Evolutionary conservation across 2,888 invertebrate species (phyloP), one percentile per base, ranked within the genome.

Genomic region (Hipparchia semele): DNA sequence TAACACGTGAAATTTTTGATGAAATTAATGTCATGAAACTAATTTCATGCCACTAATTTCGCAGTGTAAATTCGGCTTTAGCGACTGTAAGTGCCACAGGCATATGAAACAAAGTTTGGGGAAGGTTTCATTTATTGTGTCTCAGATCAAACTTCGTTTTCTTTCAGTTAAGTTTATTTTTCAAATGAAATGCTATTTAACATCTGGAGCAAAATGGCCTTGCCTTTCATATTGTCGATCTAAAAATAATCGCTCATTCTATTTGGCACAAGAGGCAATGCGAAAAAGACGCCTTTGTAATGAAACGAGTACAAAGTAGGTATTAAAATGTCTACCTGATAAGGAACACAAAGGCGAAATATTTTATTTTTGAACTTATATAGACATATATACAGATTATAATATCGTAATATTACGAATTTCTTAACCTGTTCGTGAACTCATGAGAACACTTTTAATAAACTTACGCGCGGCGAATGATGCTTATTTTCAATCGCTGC

Each of bases 201-300:
- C 23, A 39, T 39, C 8, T 68, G 13, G 73, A 73, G 72, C 75
- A 73, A 54, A n/a, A 73, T 74, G 76, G 69, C 78, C 76, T 78
- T 76, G 76, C 71, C 74, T 75, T 77, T 71, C 71, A 66, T 65
- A 70, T 73, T 73, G 70, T 61, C 53, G n/a, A 56, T 60, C 73
- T 78, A 77, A 76, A 75, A 75, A 77, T 79, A 78, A 49, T 53
- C 39, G 66, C 70, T 69, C 61, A 58, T 75, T 60, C 71, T 66
- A 66, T 73, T 76, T 72, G 74, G 66, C 73, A 75, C 60, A 62
- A 73, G 62, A 51, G 61, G 12, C 51, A 68, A 68, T 60, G 66
- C 53, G 70, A 67, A 70, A 68, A 66, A 39, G 8, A 23, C 51
- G 33, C 9, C 49, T 53, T 23, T 54, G 33, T 54, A 53, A 53